Evolutionary conservation across 2,797 vertebrate genomes (phyloP).

Genomic region (Avahi laniger): DNA sequence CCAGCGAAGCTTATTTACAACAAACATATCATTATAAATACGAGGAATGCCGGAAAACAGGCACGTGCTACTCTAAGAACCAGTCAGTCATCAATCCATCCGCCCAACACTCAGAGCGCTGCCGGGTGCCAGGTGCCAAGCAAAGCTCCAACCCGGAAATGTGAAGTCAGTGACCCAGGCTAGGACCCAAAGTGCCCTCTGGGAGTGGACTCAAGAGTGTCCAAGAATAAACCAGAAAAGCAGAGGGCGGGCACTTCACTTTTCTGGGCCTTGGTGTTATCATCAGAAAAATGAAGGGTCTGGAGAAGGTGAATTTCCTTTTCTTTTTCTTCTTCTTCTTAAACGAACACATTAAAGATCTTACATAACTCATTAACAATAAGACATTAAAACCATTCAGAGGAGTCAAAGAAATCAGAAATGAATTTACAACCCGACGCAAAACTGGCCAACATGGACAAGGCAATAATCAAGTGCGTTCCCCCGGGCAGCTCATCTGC

Average conservation of each 20-base stretch:
- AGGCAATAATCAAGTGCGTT: neutral
- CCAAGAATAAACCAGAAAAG: neutral
- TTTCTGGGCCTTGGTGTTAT: neutral
- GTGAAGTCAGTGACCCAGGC: neutral
- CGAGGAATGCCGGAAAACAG: neutral
- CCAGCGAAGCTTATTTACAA: neutral
- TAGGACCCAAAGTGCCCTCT: neutral
- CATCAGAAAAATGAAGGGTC: neutral
- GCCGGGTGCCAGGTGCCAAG: neutral
- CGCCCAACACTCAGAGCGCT: no score
- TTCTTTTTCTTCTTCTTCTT: neutral
- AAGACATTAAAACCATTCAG: neutral
- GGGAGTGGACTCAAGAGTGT: neutral
- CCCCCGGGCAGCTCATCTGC: neutral
- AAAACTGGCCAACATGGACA: neutral
- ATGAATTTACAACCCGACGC: neutral
- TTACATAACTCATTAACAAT: neutral
- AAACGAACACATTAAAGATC: neutral
- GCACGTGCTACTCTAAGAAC: neutral
- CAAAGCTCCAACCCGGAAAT: neutral
- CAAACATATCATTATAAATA: neutral
- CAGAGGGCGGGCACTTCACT: neutral
- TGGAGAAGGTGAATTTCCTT: neutral
- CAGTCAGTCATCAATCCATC: neutral
- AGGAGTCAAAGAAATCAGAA: neutral